Base-by-base conservation (phyloP, 2,113 vertebrate genomes). In the Forbesichthys agassizii region DNA sequence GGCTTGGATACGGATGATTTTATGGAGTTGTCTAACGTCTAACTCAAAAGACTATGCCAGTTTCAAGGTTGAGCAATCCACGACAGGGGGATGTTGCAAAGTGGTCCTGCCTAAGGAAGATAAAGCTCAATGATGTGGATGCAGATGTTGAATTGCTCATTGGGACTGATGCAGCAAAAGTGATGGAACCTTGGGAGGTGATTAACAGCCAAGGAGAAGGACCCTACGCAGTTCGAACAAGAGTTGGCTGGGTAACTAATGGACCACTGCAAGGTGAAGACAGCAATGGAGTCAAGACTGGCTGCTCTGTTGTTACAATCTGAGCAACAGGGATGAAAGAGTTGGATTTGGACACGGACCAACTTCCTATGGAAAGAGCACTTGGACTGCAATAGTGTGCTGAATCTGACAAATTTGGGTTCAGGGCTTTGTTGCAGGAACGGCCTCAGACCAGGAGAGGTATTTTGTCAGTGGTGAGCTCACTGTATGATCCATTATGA, bases 401-500 rank as follows among this genome's bases (percentile, higher is more conserved):
- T 16, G 16, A 16, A 16, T 16, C 16, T 1, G 55, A 58, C 4
- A 12, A 6, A 33, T 67, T 67, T 12, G 20, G 14, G 20, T 68
- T 68, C 27, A 68, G 16, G 20, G 27, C 9, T 9, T 6, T 4
- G 11, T 18, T 56, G 33, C 47, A 49, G 13, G 12, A 61, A 20
- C 4, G 11, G 13, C 70, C 64, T 13, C n/a, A 11, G 14, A 68
- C 67, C n/a, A 65, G 65, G 60, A 10, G 56, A 3, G 42, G 73
- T 11, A 77, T 66, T 6, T 58, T 66, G 0, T 75, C 64, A 10
- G 55, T 57, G 13, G 16, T 64, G 1, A 60, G 33, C 1, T 73
- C 59, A 4, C 18, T 68, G 0, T 68, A 68, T 66, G 60, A 75
- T 16, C 68, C 74, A n/a, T 9, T 70, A 27, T 67, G 65, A 13